Percentiles rank a stretch among this genome's conserved stretches.
These are phyloP conservation scores for Norana najaformis DNA, from an alignment of 2,888 invertebrate genomes.

Conservation along the genomic window DNA sequence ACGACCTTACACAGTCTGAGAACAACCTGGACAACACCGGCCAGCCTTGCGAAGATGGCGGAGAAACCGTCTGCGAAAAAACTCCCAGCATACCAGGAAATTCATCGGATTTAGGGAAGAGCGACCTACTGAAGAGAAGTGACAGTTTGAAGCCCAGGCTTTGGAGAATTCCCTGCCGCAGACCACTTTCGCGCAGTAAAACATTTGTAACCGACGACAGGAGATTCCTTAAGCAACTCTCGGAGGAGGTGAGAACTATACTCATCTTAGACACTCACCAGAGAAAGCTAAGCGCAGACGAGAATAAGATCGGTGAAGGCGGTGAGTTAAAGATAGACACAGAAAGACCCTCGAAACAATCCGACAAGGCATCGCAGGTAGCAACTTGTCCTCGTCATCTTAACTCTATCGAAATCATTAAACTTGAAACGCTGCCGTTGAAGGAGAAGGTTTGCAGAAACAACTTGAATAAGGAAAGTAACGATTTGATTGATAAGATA, in stretches of 20 bases:
- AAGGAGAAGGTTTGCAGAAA: not conserved
- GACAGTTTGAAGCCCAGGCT: not conserved
- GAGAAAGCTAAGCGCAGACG: not conserved
- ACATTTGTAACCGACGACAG: slow-evolving; percentile 4
- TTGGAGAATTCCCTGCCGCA: not conserved
- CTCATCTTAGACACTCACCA: not conserved
- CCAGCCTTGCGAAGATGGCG: not conserved
- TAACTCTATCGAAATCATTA: not conserved
- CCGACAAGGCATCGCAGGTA: not conserved
- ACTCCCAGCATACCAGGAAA: not conserved
- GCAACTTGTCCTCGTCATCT: not conserved
- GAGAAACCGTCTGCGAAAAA: not conserved
- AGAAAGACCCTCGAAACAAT: not conserved
- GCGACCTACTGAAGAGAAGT: not conserved
- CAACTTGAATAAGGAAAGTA: not conserved
- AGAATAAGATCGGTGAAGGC: not conserved
- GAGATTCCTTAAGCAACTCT: not conserved
- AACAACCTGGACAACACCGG: not conserved
- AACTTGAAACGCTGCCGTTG: not conserved
- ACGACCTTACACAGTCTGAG: not conserved
- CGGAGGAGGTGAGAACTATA: not conserved
- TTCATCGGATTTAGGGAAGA: not conserved
- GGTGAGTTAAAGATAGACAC: not conserved
- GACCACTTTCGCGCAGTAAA: not conserved
- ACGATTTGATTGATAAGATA: not conserved